Evolutionary conservation across 2,888 invertebrate genomes (phyloP), one percentile per base, ranked within the genome.

Genomic region (Tenthredo mesomela): DNA sequence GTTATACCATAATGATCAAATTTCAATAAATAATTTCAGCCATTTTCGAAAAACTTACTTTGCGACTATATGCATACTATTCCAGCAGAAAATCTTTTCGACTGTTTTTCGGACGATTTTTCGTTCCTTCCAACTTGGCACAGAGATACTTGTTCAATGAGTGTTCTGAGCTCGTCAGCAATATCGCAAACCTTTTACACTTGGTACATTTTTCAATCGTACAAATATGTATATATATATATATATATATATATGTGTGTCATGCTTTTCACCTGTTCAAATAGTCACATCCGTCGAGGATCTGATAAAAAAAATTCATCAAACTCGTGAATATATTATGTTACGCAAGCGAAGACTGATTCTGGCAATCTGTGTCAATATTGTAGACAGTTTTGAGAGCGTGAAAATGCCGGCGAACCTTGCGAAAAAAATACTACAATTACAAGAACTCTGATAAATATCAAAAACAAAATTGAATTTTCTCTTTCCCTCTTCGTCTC

Each of bases 401-500:
- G 18, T n/a, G 2, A 54, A 54, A n/a, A 6, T 54, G 54, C 10
- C n/a, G 54, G 7, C 7, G 54, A 54, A 54, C 7, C 6, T 54
- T 7, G 54, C 6, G n/a, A 54, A n/a, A 54, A 50, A 54, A 54
- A 54, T 54, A 54, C 0, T n/a, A n/a, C 1, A n/a, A 54, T 54
- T 25, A 61, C 4, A 61, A 25, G 5, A 61, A 61, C 25, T 25
- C 1, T 12, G 25, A 25, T 21, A 25, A 61, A 61, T 61, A 61
- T 61, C 12, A 12, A 25, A 61, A 61, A 61, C 12, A n/a, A 37
- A 37, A 18, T 7, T 9, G 21, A 21, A 73, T 29, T 15, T 47
- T 67, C 47, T 50, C n/a, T 47, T 29, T 40, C 85, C 82, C 75
- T 86, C 65, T 86, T 82, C 84, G 67, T 86, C 83, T 80, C 85